phyloP scores from a whole-genome alignment of 2,797 vertebrate species.

The Choloepus didactylus region DNA sequence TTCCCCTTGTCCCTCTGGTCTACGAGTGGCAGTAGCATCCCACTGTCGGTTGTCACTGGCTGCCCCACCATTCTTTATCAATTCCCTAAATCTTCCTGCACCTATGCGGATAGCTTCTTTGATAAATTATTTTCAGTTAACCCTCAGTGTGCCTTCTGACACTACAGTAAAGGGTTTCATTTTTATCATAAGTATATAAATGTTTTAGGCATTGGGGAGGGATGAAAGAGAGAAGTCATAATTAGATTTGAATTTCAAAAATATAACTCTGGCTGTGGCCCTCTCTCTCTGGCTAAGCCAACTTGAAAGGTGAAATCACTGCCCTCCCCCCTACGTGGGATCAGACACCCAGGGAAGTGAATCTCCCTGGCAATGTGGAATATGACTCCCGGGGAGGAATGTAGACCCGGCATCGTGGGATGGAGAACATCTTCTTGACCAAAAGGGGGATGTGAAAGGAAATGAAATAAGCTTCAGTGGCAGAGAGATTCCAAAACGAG shows the following conservation, averaged over 20 bases:
- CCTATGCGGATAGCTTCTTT: background rate
- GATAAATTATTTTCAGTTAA: constrained; percentile 53
- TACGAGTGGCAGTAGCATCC: background rate
- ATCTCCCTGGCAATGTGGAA: too few relatives aligned
- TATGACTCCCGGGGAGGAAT: too few relatives aligned
- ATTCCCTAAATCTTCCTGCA: background rate
- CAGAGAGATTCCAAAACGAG: too few relatives aligned
- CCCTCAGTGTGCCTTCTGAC: background rate
- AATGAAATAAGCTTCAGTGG: too few relatives aligned
- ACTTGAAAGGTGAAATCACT: too few relatives aligned
- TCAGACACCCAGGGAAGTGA: too few relatives aligned
- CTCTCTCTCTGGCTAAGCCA: too few relatives aligned
- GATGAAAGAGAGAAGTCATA: background rate
- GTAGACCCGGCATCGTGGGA: too few relatives aligned
- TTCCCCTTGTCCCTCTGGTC: background rate
- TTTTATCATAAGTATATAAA: constrained; percentile 40
- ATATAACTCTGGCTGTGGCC: background rate
- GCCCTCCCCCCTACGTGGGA: too few relatives aligned
- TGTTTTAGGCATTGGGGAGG: constrained; percentile 35
- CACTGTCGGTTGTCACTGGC: background rate
- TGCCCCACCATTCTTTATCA: background rate
- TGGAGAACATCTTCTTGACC: too few relatives aligned
- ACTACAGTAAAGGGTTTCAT: constrained; percentile 21
- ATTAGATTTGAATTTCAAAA: constrained; percentile 68
- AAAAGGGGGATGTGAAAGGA: too few relatives aligned